Conservation (phyloP, 2,113 vertebrate genomes). For the Chelonoidis abingdonii region DNA sequence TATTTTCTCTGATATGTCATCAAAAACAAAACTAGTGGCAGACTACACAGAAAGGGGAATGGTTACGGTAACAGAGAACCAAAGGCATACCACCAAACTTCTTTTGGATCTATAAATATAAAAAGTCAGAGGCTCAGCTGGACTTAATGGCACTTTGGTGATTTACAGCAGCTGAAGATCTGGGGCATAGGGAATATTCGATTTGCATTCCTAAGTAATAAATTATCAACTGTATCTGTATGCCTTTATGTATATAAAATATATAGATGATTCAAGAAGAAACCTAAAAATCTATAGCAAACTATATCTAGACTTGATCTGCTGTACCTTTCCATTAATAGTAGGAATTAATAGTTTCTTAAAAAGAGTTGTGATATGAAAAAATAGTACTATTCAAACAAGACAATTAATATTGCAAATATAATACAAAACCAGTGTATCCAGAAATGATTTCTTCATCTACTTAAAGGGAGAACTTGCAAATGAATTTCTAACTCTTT, state of each 20-base stretch:
- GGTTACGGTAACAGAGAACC: neutral
- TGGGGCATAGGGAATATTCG: slow-evolving; percentile 15
- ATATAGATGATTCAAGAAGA: slow-evolving; percentile 28
- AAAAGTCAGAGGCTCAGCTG: slow-evolving; percentile 4
- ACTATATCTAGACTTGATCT: slow-evolving; percentile 41
- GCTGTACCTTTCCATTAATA: slow-evolving; percentile 61
- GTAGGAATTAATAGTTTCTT: slow-evolving; percentile 43
- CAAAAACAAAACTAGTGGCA: slow-evolving; percentile 35
- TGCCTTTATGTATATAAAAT: slow-evolving; percentile 40
- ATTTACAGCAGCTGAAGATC: slow-evolving; percentile 21
- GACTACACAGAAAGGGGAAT: slow-evolving; percentile 13
- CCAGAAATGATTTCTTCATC: slow-evolving; percentile 54
- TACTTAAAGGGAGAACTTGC: slow-evolving; percentile 11
- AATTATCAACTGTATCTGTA: slow-evolving; percentile 24
- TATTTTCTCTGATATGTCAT: slow-evolving; percentile 29
- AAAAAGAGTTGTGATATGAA: neutral
- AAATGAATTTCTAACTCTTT: slow-evolving; percentile 46
- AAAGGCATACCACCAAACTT: slow-evolving; percentile 1
- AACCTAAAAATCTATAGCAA: slow-evolving; percentile 50
- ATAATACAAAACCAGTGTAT: slow-evolving; percentile 55
- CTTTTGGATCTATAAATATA: slow-evolving; percentile 20
- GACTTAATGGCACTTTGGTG: slow-evolving; percentile 20
- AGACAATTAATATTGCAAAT: slow-evolving; percentile 62
- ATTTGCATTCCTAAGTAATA: slow-evolving; percentile 58
- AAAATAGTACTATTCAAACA: slow-evolving; percentile 46